Conservation (phyloP, 2,888 invertebrate genomes). For the Pantelozetes paolii region DNA sequence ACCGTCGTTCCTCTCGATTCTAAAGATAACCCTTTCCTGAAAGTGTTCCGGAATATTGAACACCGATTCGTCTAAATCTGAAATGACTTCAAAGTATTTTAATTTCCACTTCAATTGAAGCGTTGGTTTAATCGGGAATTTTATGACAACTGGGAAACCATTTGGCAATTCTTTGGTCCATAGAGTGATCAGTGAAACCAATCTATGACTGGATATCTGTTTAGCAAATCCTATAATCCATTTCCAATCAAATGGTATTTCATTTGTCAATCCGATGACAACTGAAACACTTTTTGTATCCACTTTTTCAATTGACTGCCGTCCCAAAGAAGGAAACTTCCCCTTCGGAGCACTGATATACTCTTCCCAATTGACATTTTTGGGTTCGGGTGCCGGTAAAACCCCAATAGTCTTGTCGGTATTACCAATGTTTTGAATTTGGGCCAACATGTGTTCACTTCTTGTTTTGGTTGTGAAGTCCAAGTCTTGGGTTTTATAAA, state of each 20-base stretch:
- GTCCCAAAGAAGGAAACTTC: not conserved
- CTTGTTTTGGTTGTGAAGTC: not conserved
- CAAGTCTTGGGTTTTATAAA: not conserved
- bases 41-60: not conserved
- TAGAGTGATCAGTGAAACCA: not conserved
- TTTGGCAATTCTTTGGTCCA: not conserved
- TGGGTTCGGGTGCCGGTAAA: not conserved
- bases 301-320: not conserved
- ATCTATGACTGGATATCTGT: not conserved
- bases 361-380: not conserved
- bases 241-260: not conserved
- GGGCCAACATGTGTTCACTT: not conserved
- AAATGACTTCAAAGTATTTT: not conserved
- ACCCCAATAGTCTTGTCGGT: not conserved
- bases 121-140: not conserved
- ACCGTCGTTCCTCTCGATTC: not conserved
- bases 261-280: not conserved
- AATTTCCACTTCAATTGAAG: not conserved
- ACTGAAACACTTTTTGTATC: not conserved
- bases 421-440: not conserved
- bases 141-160: not conserved
- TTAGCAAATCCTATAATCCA: not conserved
- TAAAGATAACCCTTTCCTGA: not conserved
- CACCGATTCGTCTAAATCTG: not conserved
- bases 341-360: constrained; percentile 5